Percentiles rank a stretch among this genome's conserved stretches.
Evolutionary conservation across 2,888 invertebrate species (phyloP).

Genomic region (Lymantria monacha): DNA sequence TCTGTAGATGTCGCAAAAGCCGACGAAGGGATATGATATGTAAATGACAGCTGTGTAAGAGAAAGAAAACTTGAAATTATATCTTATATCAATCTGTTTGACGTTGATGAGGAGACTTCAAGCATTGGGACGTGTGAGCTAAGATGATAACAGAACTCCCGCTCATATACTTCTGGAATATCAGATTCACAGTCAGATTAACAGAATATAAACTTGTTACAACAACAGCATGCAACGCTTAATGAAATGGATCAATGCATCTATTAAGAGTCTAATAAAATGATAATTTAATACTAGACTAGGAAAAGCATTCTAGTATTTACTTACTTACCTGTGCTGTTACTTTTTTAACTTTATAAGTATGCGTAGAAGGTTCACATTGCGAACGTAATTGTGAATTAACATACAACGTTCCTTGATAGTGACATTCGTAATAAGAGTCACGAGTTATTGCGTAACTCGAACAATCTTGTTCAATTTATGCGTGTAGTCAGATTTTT

Average conservation of each 20-base stretch:
- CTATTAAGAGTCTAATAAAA: constrained; percentile 34
- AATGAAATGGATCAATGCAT: constrained; percentile 40
- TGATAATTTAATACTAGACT: constrained; percentile 51
- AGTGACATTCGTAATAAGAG: constrained; percentile 62
- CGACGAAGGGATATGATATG: no score
- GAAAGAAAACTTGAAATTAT: no score
- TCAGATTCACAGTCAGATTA: no score
- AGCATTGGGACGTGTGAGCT: no score
- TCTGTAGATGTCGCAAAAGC: no score
- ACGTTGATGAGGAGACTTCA: no score
- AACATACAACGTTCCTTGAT: constrained; percentile 58
- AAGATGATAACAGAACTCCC: no score
- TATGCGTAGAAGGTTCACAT: constrained; percentile 39
- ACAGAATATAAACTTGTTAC: not conserved
- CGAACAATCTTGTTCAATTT: constrained; percentile 61
- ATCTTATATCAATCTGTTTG: no score
- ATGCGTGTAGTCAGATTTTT: constrained; percentile 46
- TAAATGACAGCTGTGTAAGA: no score
- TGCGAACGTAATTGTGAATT: constrained; percentile 36
- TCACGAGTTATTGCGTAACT: constrained; percentile 80
- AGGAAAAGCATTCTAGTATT: constrained; percentile 63
- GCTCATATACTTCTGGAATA: no score
- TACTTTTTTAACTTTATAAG: constrained; percentile 34
- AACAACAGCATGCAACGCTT: constrained; percentile 13
- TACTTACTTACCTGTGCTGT: constrained; percentile 41